Evolutionary conservation across 2,113 vertebrate species (phyloP).

Genomic region (Rhynchomys soricoides): DNA sequence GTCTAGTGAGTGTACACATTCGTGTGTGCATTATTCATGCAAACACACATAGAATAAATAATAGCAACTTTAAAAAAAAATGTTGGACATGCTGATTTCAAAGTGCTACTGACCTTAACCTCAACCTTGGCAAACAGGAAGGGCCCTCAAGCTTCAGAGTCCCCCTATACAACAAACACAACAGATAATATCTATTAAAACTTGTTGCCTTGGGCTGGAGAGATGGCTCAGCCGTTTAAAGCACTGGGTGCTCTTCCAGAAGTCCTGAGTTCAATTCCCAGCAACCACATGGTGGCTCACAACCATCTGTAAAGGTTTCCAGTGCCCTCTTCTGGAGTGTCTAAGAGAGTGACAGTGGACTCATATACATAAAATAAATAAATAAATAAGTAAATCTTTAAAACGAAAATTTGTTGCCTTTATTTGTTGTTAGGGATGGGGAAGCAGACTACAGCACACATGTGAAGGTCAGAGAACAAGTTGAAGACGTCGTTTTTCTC

Average conservation of each 20-base stretch:
- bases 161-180: neutral
- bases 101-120: neutral
- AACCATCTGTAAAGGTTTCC: no score
- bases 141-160: neutral
- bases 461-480: neutral
- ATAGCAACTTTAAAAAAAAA: neutral
- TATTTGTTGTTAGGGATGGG: neutral
- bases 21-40: no score
- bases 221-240: no score
- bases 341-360: no score
- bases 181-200: neutral
- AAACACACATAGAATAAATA: neutral
- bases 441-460: neutral
- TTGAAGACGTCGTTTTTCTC: neutral
- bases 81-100: neutral
- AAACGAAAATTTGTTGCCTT: no score
- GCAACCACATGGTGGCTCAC: no score
- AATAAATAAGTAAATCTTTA: no score
- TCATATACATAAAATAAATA: no score
- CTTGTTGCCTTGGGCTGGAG: neutral
- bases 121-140: neutral
- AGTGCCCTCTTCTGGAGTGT: no score
- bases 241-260: no score
- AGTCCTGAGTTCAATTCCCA: no score
- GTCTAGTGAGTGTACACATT: no score